These are phyloP conservation scores for Petrocephalus schoutedeni DNA, from an alignment of 2,797 vertebrate genomes.

Conservation along the genomic window DNA sequence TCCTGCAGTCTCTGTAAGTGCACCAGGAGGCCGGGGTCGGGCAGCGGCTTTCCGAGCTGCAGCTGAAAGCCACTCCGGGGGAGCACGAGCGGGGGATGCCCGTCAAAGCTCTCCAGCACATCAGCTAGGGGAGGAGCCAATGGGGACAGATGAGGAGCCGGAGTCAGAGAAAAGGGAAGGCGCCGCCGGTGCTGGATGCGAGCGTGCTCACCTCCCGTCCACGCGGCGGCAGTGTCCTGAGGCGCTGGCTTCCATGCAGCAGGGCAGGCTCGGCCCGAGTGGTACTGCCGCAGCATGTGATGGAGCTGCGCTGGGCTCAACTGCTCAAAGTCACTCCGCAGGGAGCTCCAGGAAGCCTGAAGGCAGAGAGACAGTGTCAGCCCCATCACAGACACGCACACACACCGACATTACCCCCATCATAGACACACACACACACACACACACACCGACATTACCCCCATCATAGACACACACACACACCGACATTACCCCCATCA, in stretches of 20 bases:
- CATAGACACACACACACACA: neutral
- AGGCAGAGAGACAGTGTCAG: neutral
- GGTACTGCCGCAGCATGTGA: constrained; percentile 67
- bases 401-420: neutral
- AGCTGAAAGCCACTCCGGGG: constrained; percentile 56
- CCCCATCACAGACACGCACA: neutral
- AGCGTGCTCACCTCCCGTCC: constrained; percentile 50
- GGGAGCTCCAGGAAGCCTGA: constrained; percentile 60
- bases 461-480: too few relatives aligned
- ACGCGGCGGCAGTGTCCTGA: constrained; percentile 45
- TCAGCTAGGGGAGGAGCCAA: constrained; percentile 45
- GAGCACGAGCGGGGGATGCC: constrained; percentile 66
- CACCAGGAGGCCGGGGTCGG: constrained; percentile 42
- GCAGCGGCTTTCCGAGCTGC: constrained; percentile 41
- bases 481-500: neutral
- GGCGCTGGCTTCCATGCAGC: constrained; percentile 54
- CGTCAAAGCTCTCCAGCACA: constrained; percentile 66
- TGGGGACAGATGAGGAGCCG: neutral
- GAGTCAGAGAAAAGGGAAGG: too few relatives aligned
- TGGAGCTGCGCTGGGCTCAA: constrained; percentile 65
- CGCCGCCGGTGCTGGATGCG: neutral
- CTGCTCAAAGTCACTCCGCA: constrained; percentile 55
- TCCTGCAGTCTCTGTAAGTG: constrained; percentile 50
- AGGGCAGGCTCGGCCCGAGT: constrained; percentile 48
- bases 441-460: neutral